Percentiles rank a stretch among this genome's conserved stretches.
These are phyloP conservation scores for Parus major DNA, from an alignment of 2,113 vertebrate species.

Conservation along the genomic window DNA sequence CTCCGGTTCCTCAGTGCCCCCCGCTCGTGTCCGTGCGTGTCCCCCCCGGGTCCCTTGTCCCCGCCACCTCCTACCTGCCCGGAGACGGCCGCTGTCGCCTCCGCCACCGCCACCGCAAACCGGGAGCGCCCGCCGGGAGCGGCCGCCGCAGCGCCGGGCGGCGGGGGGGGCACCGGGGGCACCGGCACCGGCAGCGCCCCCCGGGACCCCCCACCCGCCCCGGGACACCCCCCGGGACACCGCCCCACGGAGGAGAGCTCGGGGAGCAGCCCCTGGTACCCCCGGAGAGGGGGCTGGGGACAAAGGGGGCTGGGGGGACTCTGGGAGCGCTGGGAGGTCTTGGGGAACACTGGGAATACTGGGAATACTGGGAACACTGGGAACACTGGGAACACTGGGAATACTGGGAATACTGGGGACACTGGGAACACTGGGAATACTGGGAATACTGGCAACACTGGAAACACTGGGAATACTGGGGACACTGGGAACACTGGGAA, in stretches of 20 bases:
- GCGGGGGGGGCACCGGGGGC: neutral
- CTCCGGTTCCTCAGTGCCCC: neutral
- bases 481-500: no score
- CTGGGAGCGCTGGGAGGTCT: neutral
- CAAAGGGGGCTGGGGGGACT: accelerated
- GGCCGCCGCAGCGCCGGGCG: neutral
- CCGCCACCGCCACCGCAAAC: neutral
- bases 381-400: no score
- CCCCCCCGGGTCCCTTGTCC: neutral
- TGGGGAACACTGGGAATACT: no score
- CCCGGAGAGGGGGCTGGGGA: accelerated
- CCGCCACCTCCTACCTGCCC: neutral
- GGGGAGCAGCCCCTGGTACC: neutral
- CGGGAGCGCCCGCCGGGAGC: neutral
- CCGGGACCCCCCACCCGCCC: neutral
- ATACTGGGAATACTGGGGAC: no score
- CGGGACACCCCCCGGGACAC: neutral
- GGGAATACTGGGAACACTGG: no score
- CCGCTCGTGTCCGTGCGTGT: neutral
- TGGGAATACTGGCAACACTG: no score
- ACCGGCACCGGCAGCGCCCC: neutral
- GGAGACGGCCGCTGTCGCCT: neutral
- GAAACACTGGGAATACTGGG: no score
- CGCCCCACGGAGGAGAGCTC: neutral
- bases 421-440: no score